Conservation (phyloP, 2,113 vertebrate species). For the Myotis davidii region DNA sequence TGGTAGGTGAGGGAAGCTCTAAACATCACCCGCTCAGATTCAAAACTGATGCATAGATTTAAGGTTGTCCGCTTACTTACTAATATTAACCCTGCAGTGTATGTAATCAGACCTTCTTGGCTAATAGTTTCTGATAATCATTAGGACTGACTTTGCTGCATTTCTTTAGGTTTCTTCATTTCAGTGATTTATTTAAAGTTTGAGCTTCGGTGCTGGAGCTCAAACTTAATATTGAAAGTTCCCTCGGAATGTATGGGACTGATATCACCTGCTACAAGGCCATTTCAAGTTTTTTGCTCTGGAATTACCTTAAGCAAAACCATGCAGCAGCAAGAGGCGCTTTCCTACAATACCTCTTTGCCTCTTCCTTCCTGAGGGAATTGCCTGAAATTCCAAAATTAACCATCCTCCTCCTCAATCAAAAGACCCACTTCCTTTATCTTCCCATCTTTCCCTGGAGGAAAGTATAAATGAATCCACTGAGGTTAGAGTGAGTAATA, state of each 20-base stretch:
- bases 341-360: background rate
- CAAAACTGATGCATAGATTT: background rate
- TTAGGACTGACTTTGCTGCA: background rate
- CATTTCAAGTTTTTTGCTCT: background rate
- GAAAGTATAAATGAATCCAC: background rate
- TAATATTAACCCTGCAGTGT: background rate
- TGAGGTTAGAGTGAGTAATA: background rate
- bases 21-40: background rate
- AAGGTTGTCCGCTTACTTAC: background rate
- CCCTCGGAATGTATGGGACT: background rate
- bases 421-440: slow-evolving; percentile 18
- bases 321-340: background rate
- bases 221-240: background rate
- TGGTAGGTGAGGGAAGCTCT: background rate
- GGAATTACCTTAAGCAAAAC: background rate
- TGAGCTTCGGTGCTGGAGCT: background rate
- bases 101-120: background rate
- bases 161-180: background rate
- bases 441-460: background rate
- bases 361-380: background rate
- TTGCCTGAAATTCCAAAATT: background rate
- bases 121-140: background rate
- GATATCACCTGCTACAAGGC: background rate
- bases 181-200: background rate
- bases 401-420: background rate